Base-by-base conservation (phyloP, 1,140 invertebrate genomes). In the Plodia interpunctella region DNA sequence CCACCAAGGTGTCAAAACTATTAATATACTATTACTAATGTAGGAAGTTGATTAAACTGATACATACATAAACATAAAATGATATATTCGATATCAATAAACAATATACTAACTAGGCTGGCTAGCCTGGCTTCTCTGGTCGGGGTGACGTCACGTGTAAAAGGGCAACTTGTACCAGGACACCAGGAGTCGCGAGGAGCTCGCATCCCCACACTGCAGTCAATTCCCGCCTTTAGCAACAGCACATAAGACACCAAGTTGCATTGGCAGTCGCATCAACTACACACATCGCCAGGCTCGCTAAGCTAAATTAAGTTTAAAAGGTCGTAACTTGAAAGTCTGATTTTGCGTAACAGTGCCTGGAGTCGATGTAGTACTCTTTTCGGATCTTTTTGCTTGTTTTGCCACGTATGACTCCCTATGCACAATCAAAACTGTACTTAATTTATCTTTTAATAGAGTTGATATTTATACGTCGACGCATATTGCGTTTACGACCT, bases 121-220 rank as follows among this genome's bases (percentile, higher is more conserved):
- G 21, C 30, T 32, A 6, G 8, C 30, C 30, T 32, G 30, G 11
- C 30, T 32, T 32, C 30, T 1, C 4, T 32, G 30, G 30, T 6
- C 21, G 21, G 10, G 38, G 38, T 62, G 56, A 66, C 57, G 61
- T 58, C 64, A 66, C 64, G 64, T 70, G 64, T 54, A 35, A 64
- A 63, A 62, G 64, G 64, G 52, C 68, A 58, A 21, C 49, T 18
- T 30, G 50, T 70, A 70, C 68, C 30, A 70, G 59, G 64, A 17
- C 21, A 56, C 8, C 61, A 70, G 54, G 30, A 55, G 2, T 18
- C 10, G 49, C 13, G 18, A 57, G 52, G 28, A 70, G 66, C 15
- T 53, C 13, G 49, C 4, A 2, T 49, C 28, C 20, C n/a, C 10
- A 19, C 13, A 21, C 21, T 30, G 13, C 57, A 64, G n/a, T 20